Evolutionary conservation across 2,113 vertebrate species (phyloP).

Genomic region (Leiothrix lutea): DNA sequence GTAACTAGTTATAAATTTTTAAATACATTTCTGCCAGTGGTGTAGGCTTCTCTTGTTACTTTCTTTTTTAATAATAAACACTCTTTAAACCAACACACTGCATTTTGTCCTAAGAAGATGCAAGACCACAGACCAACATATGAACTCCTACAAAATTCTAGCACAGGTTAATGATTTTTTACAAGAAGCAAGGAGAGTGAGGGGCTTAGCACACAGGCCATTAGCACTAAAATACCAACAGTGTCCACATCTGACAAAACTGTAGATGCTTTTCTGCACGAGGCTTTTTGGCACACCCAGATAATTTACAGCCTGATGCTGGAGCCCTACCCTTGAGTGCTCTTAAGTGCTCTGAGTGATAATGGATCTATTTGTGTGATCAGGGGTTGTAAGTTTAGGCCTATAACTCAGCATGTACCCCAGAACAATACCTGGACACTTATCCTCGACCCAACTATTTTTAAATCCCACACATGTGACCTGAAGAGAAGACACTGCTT

Average conservation of each 20-base stretch:
- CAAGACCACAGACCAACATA: background rate
- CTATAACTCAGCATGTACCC: background rate
- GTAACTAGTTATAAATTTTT: background rate
- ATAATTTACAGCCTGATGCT: background rate
- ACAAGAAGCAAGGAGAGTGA: background rate
- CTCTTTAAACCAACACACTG: background rate
- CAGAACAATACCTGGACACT: background rate
- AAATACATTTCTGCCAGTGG: background rate
- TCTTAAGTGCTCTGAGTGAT: slow-evolving; percentile 34
- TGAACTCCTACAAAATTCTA: background rate
- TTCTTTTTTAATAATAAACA: background rate
- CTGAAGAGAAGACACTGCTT: background rate
- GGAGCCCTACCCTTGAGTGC: slow-evolving; percentile 10
- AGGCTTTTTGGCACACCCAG: slow-evolving; percentile 13
- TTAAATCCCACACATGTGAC: background rate
- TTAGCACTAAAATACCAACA: background rate
- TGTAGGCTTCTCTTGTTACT: background rate
- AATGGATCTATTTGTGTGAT: background rate
- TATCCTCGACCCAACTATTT: background rate
- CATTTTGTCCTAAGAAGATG: background rate
- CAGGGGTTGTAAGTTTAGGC: background rate
- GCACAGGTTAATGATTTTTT: background rate
- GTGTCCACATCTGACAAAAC: background rate
- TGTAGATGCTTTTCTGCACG: background rate
- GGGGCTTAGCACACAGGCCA: background rate